Percentiles rank a stretch among this genome's conserved stretches.
phyloP scores from a whole-genome alignment of 2,888 invertebrate species.

The Schrankia costaestrigalis region DNA sequence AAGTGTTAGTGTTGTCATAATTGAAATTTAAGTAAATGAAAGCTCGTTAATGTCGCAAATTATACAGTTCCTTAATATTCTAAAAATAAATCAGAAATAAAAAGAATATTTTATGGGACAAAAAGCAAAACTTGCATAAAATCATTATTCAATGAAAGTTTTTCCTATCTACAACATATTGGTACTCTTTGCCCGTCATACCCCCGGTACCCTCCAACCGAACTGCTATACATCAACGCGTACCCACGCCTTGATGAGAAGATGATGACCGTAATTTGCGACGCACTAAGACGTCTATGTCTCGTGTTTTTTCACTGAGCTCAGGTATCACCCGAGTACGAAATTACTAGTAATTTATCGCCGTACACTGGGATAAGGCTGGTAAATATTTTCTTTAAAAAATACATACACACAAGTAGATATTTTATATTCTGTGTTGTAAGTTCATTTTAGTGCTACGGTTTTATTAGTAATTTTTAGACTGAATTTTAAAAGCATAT shows the following conservation, averaged over 20 bases:
- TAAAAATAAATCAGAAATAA: no score
- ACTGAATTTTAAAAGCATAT: no score
- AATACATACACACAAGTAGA: conserved; percentile 22
- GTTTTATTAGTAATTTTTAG: no score
- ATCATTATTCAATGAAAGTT: background rate
- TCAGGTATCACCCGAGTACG: conserved; percentile 78
- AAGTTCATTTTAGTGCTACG: no score
- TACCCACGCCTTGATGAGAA: conserved; percentile 79
- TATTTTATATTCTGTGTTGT: conserved; percentile 30
- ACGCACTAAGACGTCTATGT: conserved; percentile 81
- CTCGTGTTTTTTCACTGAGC: conserved; percentile 78
- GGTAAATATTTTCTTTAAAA: conserved; percentile 43
- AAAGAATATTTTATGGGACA: no score
- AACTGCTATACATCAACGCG: conserved; percentile 73
- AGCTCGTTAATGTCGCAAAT: no score
- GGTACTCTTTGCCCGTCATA: conserved; percentile 30
- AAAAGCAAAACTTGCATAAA: no score
- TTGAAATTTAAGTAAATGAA: no score
- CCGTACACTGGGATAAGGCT: conserved; percentile 58
- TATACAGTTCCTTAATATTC: no score
- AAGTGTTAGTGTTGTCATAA: no score
- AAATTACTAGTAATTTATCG: conserved; percentile 80
- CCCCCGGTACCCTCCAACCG: conserved; percentile 50
- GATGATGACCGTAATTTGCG: conserved; percentile 81
- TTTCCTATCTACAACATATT: conserved; percentile 2